Base-by-base conservation (phyloP, 2,888 invertebrate genomes). In the Craniophora ligustri region DNA sequence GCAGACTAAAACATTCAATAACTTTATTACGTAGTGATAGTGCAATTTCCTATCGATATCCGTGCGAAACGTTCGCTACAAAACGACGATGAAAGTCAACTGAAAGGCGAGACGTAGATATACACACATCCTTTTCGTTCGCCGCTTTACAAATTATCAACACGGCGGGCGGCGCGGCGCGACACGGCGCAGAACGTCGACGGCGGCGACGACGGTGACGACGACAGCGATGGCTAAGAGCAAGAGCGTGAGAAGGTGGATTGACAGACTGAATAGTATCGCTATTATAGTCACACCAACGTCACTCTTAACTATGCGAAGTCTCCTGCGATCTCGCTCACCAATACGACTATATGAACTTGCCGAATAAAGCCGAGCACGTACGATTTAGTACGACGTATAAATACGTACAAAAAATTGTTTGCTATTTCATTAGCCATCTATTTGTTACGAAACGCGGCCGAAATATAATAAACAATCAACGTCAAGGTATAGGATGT, bases 11-110 rank as follows among this genome's bases (percentile, higher is more conserved):
- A 81, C 82, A 79, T 84, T 82, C 84, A 84, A 80, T 80, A 84
- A 85, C 80, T 88, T 86, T 88, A 91, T 90, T 91, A 91, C 91
- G 91, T 91, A 89, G 90, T 89, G 88, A 88, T 87, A 89, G 82
- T 88, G 91, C 89, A 89, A 89, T 91, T 89, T 89, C 82, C 86
- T 91, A 89, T 90, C 87, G 85, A 89, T 88, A 88, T 85, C 86
- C 86, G 89, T 87, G 90, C 91, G 89, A 92, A 92, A 91, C 92
- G 92, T 92, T 92, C 92, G 87, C 92, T 87, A 88, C 91, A 89
- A 90, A 91, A 91, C 92, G 89, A 88, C 89, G 92, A 91, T 92
- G 92, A 92, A 93, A 93, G 92, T 92, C 92, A 92, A 93, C 92
- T 93, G 92, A 92, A 92, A 92, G 92, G 91, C 92, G 92, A 92